Evolutionary conservation across 2,888 invertebrate genomes (phyloP).

Genomic region (Apoderus coryli): DNA sequence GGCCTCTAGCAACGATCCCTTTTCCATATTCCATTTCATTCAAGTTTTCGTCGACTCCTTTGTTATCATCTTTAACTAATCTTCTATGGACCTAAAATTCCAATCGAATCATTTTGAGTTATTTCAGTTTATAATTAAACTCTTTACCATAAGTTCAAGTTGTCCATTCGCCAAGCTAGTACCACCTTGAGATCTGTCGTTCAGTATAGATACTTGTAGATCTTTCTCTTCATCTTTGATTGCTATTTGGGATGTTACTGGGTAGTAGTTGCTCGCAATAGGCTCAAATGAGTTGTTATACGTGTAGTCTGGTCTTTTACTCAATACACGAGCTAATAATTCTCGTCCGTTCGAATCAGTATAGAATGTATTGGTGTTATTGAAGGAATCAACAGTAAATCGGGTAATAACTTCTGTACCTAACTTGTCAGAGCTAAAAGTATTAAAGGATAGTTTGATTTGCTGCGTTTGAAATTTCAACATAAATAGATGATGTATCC

Average conservation of each 20-base stretch:
- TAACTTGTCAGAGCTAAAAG: too few relatives aligned
- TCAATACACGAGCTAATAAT: conserved; percentile 43
- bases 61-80: conserved; percentile 69
- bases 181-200: conserved; percentile 46
- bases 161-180: conserved; percentile 39
- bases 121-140: background rate
- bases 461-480: too few relatives aligned
- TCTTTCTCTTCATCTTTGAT: conserved; percentile 34
- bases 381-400: conserved; percentile 31
- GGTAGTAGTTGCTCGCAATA: conserved; percentile 56
- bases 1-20: conserved; percentile 54
- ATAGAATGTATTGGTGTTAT: conserved; percentile 37
- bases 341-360: conserved; percentile 73
- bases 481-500: too few relatives aligned
- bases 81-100: conserved; percentile 66
- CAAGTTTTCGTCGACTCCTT: conserved; percentile 80
- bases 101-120: too few relatives aligned
- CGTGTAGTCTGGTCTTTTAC: conserved; percentile 34
- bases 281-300: conserved; percentile 32
- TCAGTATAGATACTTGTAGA: conserved; percentile 37
- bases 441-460: too few relatives aligned
- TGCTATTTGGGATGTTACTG: conserved; percentile 51
- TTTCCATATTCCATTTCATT: conserved; percentile 59
- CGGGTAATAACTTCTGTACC: conserved; percentile 58
- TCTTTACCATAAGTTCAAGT: conserved; percentile 48